phyloP scores from a whole-genome alignment of 2,113 vertebrate genomes.

The Leucoraja erinaceus region DNA sequence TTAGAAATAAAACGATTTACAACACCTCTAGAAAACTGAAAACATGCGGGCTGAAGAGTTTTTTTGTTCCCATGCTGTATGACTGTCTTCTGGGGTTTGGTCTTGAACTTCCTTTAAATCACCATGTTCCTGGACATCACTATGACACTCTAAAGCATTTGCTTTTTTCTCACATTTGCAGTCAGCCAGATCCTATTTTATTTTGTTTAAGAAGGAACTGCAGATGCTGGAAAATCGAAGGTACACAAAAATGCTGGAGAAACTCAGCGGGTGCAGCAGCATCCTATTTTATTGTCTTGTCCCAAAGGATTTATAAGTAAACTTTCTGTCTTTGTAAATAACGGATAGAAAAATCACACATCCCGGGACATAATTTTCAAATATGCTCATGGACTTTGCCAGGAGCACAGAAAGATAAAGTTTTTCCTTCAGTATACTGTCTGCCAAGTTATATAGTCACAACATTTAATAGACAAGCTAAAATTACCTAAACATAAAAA shows the following conservation, averaged over 20 bases:
- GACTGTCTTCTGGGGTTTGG: too few relatives aligned
- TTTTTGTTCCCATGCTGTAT: too few relatives aligned
- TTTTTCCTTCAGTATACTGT: neutral
- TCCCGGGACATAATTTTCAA: neutral
- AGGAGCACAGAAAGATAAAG: neutral
- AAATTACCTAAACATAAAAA: neutral
- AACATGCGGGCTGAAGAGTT: too few relatives aligned
- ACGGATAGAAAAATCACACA: neutral
- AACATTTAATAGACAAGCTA: neutral
- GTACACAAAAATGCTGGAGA: too few relatives aligned
- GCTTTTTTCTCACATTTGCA: neutral
- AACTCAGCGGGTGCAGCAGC: too few relatives aligned
- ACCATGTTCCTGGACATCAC: neutral
- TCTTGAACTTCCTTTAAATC: neutral
- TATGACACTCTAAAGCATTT: neutral
- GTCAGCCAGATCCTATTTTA: neutral
- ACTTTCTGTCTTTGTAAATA: neutral
- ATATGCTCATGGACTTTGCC: neutral
- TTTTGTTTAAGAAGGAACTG: too few relatives aligned
- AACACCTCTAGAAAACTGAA: too few relatives aligned
- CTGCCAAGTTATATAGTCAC: neutral
- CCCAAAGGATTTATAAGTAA: neutral
- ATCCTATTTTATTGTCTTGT: neutral
- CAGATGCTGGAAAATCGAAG: too few relatives aligned
- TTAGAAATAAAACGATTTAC: too few relatives aligned